Conservation (phyloP, 2,888 invertebrate genomes). For the Uropetala carovei region DNA sequence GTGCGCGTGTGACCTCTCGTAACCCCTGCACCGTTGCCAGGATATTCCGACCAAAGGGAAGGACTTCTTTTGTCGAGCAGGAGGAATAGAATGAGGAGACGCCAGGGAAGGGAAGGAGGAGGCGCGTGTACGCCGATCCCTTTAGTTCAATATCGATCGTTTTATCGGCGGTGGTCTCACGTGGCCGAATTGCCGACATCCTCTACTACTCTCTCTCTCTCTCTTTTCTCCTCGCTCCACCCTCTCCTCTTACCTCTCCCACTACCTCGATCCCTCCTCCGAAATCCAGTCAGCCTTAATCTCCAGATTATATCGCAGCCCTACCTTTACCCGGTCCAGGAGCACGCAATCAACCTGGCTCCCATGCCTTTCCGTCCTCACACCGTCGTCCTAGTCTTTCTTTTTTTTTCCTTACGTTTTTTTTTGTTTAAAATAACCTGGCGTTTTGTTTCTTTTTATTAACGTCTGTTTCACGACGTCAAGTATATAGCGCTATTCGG, state of each 20-base stretch:
- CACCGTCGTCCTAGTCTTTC: background rate
- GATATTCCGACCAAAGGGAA: background rate
- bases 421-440: background rate
- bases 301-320: conserved; percentile 46
- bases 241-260: background rate
- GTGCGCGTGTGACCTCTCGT: background rate
- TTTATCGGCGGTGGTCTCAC: conserved; percentile 15
- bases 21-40: background rate
- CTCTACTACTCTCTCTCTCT: background rate
- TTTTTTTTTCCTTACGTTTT: background rate
- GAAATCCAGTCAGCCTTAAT: conserved; percentile 32
- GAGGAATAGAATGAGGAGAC: background rate
- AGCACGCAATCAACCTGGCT: background rate
- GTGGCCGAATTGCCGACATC: background rate
- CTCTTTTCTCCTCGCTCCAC: background rate
- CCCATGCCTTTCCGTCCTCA: background rate
- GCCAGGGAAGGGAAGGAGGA: background rate
- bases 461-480: background rate
- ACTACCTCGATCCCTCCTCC: background rate
- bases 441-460: no score
- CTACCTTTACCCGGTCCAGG: background rate
- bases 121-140: background rate
- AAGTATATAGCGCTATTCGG: background rate
- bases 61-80: background rate
- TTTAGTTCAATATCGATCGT: conserved; percentile 22